Percentiles rank a stretch among this genome's conserved stretches.
These are phyloP conservation scores for Apis dorsata DNA, from an alignment of 1,140 invertebrate genomes.

Conservation along the genomic window DNA sequence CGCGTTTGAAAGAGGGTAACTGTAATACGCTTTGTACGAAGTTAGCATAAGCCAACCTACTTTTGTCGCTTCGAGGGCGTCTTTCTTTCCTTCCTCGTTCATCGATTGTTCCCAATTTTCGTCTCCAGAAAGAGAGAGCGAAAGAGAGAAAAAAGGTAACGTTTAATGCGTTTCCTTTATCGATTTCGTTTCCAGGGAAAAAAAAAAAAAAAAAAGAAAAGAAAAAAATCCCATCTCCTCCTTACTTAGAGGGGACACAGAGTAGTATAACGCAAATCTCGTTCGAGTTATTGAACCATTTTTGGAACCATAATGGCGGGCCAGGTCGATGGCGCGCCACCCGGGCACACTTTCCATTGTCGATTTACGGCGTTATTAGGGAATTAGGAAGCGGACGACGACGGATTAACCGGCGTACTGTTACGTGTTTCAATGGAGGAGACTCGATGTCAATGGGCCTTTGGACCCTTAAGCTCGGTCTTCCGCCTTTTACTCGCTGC, in stretches of 20 bases:
- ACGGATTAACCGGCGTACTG: slow-evolving; percentile 61
- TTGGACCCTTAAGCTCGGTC: slow-evolving; percentile 69
- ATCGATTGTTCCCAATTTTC: slow-evolving; percentile 48
- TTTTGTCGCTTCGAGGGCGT: neutral
- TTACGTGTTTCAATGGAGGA: slow-evolving; percentile 70
- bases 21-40: neutral
- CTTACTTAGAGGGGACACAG: no score
- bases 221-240: slow-evolving; percentile 32
- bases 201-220: no score
- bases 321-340: neutral
- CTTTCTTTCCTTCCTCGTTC: slow-evolving; percentile 42
- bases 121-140: slow-evolving; percentile 3
- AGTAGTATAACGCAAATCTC: slow-evolving; percentile 11
- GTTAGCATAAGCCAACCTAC: slow-evolving; percentile 21
- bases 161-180: slow-evolving; percentile 70
- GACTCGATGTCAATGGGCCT: slow-evolving; percentile 68
- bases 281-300: neutral
- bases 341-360: slow-evolving; percentile 38
- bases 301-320: neutral
- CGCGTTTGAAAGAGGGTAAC: neutral
- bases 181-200: slow-evolving; percentile 31
- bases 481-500: slow-evolving; percentile 71
- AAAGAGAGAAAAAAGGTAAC: slow-evolving; percentile 5
- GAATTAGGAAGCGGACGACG: slow-evolving; percentile 59
- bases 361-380: slow-evolving; percentile 63